phyloP scores from a whole-genome alignment of 92 coral and sea anemone species.

The Diadumene lineata region DNA sequence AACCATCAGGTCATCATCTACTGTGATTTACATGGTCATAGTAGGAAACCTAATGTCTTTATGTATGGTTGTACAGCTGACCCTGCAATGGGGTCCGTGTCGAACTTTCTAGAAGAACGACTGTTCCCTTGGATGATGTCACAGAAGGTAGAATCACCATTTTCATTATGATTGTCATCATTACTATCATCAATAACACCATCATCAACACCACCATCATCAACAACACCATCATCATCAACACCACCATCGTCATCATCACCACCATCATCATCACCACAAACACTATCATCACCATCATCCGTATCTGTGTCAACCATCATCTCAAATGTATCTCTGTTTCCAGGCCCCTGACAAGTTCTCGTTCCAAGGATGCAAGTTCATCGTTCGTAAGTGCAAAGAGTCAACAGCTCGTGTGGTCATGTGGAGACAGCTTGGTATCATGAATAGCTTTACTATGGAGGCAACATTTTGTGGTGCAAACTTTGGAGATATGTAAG shows the following conservation, averaged over 20 bases:
- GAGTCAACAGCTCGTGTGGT: slow-evolving; percentile 98
- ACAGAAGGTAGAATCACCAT: slow-evolving; percentile 81
- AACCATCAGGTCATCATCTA: slow-evolving; percentile 97
- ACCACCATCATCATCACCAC: slow-evolving; percentile 1
- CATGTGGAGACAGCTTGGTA: slow-evolving; percentile 98
- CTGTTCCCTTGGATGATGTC: slow-evolving; percentile 99
- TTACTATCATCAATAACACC: background rate
- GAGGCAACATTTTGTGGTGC: slow-evolving; percentile 99
- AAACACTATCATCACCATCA: background rate
- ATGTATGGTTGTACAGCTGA: slow-evolving; percentile 99
- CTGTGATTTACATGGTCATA: slow-evolving; percentile 98
- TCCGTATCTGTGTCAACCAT: background rate
- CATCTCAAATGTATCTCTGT: background rate
- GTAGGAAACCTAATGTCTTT: slow-evolving; percentile 97
- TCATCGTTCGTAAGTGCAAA: slow-evolving; percentile 95
- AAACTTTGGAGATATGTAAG: slow-evolving; percentile 97
- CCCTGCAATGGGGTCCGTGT: slow-evolving; percentile 68
- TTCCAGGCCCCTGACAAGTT: slow-evolving; percentile 95
- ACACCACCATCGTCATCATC: background rate
- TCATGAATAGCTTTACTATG: slow-evolving; percentile 95
- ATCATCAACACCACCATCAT: background rate
- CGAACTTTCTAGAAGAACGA: slow-evolving; percentile 85
- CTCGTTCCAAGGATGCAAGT: slow-evolving; percentile 96
- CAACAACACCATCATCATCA: background rate
- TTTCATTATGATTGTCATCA: background rate